Conservation (phyloP, 2,888 invertebrate genomes). For the Diloba caeruleocephala region DNA sequence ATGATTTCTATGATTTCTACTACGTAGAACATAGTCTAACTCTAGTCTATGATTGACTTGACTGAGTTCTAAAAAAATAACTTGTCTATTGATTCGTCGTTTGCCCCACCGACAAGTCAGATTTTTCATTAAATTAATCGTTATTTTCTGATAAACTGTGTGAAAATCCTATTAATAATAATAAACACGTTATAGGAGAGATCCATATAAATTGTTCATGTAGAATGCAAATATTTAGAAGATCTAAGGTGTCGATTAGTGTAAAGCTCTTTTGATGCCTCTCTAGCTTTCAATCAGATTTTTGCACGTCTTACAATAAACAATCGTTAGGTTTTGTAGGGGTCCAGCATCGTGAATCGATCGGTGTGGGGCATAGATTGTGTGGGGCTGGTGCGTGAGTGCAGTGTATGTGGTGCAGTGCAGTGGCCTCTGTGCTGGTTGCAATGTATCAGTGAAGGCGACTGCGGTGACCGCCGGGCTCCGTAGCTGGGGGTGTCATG, state of each 20-base stretch:
- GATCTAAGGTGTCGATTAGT: conserved; percentile 45
- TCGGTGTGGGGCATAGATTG: too few relatives aligned
- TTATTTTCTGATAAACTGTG: conserved; percentile 65
- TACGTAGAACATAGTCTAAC: background rate
- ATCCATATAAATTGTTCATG: conserved; percentile 28
- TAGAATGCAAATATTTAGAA: conserved; percentile 33
- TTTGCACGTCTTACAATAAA: conserved; percentile 79
- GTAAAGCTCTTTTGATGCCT: conserved; percentile 67
- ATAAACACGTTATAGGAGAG: conserved; percentile 23
- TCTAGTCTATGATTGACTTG: conserved; percentile 33
- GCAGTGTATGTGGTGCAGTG: conserved; percentile 69
- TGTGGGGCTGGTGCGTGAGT: conserved; percentile 42
- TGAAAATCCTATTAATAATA: conserved; percentile 61
- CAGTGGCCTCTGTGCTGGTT: conserved; percentile 56
- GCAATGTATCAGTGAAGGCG: conserved; percentile 78
- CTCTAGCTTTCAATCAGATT: conserved; percentile 75
- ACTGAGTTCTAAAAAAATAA: conserved; percentile 55
- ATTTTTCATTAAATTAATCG: conserved; percentile 67
- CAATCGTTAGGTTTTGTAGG: conserved; percentile 70
- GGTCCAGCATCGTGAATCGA: conserved; percentile 61
- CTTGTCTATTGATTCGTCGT: conserved; percentile 86
- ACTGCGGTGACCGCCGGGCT: conserved; percentile 66
- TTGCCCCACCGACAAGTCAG: conserved; percentile 83
- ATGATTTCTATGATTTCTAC: background rate
- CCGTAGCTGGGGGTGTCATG: conserved; percentile 88